Base-by-base conservation (phyloP, 2,797 vertebrate genomes). In the Sorex maritimensis region DNA sequence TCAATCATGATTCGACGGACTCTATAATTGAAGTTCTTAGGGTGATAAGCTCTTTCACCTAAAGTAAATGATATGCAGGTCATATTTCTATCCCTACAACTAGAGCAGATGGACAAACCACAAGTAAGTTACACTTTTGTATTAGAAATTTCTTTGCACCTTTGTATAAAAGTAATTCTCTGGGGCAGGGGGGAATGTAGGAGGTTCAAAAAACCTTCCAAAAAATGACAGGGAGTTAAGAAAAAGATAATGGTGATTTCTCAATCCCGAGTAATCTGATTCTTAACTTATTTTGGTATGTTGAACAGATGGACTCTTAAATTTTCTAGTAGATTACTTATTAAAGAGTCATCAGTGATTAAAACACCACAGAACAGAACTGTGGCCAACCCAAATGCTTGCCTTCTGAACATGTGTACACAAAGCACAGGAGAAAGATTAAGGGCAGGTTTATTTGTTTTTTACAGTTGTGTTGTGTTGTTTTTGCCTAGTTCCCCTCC, bases 1-100 rank as follows among this genome's bases (percentile, higher is more conserved):
- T 99, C 99, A 73, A 99, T 99, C 96, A 99, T 99, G 72, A 99
- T 98, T 49, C 99, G 98, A 75, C 98, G 98, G 21, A 99, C 99
- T 85, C 98, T 98, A 95, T 99, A 98, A 98, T 99, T 99, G 97
- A 99, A 99, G 96, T 98, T 97, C 95, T 98, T 97, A 1, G 99
- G 99, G 94, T 99, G 99, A 65, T 99, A 99, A 81, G 98, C 98
- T 97, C 98, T 99, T 97, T 99, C 99, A 98, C 99, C 99, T 99
- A 97, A 90, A 96, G 93, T 15, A 94, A 90, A 95, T 52, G 67
- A 95, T 26, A 52, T 21, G 86, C 38, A 94, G n/a, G 41, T 83
- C 49, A 90, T 46, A 79, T 30, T 14, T 77, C 30, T 80, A 44
- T 23, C 7, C 41, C 6, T 30, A 65, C 77, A 78, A 72, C 80